phyloP scores from a whole-genome alignment of 2,888 invertebrate genomes.

The Agrochola litura region DNA sequence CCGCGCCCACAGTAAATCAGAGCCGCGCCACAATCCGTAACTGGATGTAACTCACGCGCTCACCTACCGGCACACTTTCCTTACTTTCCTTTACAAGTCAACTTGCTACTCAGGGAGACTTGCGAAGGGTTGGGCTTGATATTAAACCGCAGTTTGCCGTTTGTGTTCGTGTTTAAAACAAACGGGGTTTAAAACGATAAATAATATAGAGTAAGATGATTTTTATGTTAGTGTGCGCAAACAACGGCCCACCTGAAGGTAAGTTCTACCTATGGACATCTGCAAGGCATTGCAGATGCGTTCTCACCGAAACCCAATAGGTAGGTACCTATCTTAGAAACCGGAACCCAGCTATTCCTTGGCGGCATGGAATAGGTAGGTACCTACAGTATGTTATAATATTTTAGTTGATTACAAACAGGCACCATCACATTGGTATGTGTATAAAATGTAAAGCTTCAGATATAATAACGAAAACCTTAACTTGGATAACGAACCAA shows the following conservation, averaged over 20 bases:
- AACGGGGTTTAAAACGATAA: no score
- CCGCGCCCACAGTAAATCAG: slow-evolving; percentile 34
- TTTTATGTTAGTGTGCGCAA: no score
- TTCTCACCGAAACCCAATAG: no score
- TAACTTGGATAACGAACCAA: slow-evolving; percentile 18
- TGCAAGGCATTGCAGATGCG: no score
- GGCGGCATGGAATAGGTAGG: not conserved
- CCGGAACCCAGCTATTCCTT: not conserved
- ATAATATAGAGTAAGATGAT: no score
- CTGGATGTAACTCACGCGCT: slow-evolving; percentile 36
- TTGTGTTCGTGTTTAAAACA: no score
- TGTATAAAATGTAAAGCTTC: not conserved
- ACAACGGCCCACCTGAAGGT: no score
- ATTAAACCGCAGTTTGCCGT: no score
- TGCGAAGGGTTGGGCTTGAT: slow-evolving; percentile 5
- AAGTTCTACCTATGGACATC: no score
- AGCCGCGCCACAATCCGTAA: slow-evolving; percentile 50
- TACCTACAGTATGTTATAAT: not conserved
- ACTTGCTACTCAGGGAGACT: slow-evolving; percentile 30
- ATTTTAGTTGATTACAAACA: not conserved
- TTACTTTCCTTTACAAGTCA: slow-evolving; percentile 41
- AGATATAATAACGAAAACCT: not conserved
- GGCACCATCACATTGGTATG: no score
- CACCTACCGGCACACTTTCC: slow-evolving; percentile 37
- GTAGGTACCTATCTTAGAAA: not conserved